phyloP scores from a whole-genome alignment of 2,113 vertebrate species.

The Phaethornis superciliosus region DNA sequence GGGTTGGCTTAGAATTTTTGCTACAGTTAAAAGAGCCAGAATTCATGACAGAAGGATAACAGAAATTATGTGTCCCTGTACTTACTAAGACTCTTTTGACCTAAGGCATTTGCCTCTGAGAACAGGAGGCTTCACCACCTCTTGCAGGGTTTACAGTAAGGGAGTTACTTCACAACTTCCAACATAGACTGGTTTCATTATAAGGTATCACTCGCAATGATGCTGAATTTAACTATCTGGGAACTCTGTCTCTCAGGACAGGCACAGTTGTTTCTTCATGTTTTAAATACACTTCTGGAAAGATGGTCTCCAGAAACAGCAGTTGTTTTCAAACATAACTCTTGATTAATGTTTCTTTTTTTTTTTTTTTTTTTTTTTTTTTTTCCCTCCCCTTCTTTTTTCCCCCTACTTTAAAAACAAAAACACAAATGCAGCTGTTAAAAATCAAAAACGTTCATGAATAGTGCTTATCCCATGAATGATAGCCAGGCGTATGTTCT shows the following conservation, averaged over 20 bases:
- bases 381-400: no score
- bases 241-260: not conserved
- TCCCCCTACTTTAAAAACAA: not conserved
- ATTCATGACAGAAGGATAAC: slow-evolving; percentile 3
- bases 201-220: not conserved
- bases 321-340: not conserved
- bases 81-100: slow-evolving; percentile 34
- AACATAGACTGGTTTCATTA: not conserved
- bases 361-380: no score
- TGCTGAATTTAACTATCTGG: not conserved
- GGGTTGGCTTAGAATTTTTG: slow-evolving; percentile 33
- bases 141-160: not conserved
- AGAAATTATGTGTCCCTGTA: slow-evolving; percentile 21
- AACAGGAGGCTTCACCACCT: not conserved
- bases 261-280: not conserved
- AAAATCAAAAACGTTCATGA: not conserved
- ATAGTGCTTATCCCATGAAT: not conserved
- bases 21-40: not conserved
- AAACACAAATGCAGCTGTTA: not conserved
- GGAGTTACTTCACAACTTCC: not conserved
- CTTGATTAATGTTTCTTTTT: not conserved
- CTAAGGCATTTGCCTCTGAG: slow-evolving; percentile 7
- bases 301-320: not conserved
- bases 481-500: not conserved
- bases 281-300: not conserved